These are phyloP conservation scores for Bellardia bayeri DNA, from an alignment of 2,888 invertebrate genomes.

Conservation along the genomic window DNA sequence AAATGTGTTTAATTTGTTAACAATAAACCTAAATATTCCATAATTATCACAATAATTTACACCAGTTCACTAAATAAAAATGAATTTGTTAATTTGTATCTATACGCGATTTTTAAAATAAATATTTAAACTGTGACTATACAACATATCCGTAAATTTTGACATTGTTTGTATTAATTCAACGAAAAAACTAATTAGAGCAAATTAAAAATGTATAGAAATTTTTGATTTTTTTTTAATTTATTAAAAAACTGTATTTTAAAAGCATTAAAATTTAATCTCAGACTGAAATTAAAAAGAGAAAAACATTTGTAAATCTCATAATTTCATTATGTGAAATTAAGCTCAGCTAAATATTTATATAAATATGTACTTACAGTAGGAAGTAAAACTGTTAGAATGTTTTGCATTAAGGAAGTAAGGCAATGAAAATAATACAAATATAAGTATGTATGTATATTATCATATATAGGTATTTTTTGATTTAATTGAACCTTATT, in stretches of 20 bases:
- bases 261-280: slow-evolving; percentile 8
- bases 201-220: slow-evolving; percentile 11
- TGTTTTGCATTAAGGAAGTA: too few species aligned
- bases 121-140: slow-evolving; percentile 17
- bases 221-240: slow-evolving; percentile 12
- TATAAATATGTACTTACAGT: background rate
- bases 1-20: too few species aligned
- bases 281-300: slow-evolving; percentile 17
- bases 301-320: slow-evolving; percentile 53
- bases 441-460: too few species aligned
- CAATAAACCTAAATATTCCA: slow-evolving; percentile 20
- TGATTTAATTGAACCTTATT: too few species aligned
- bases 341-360: slow-evolving; percentile 49
- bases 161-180: background rate
- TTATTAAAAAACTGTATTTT: slow-evolving; percentile 1
- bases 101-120: background rate
- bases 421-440: too few species aligned
- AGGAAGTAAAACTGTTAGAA: too few species aligned
- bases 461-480: too few species aligned
- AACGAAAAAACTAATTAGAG: background rate
- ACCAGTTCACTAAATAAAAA: slow-evolving; percentile 33
- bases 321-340: slow-evolving; percentile 55
- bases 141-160: background rate
- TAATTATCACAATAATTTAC: slow-evolving; percentile 62
- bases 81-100: slow-evolving; percentile 22